These are phyloP conservation scores for Micromys minutus DNA, from an alignment of 2,113 vertebrate genomes.

Conservation along the genomic window DNA sequence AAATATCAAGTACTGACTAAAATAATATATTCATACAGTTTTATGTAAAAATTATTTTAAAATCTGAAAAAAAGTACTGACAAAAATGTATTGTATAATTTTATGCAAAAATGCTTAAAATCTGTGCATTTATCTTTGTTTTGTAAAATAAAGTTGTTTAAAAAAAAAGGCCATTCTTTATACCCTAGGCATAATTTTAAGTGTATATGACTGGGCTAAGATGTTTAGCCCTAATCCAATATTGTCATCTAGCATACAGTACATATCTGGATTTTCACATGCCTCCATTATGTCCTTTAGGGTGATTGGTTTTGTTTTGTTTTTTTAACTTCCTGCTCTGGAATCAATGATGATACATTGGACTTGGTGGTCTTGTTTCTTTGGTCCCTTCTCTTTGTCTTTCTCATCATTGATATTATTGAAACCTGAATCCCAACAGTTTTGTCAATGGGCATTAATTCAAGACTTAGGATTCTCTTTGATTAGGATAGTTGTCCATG, in stretches of 20 bases:
- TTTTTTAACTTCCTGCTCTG: background rate
- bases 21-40: no score
- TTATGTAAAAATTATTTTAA: no score
- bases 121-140: no score
- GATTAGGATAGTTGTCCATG: background rate
- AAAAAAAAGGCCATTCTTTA: background rate
- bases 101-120: no score
- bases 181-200: background rate
- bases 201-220: background rate
- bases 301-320: background rate
- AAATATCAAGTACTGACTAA: no score
- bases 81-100: no score
- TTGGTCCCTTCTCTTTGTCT: slow-evolving; percentile 7
- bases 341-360: background rate
- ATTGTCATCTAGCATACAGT: background rate
- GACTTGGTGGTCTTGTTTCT: background rate
- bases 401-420: slow-evolving; percentile 21
- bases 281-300: background rate
- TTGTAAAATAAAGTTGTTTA: no score
- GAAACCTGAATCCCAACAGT: background rate
- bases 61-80: no score
- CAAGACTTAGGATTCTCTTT: slow-evolving; percentile 8
- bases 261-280: background rate
- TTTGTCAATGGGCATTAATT: slow-evolving; percentile 6
- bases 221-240: background rate